Base-by-base conservation (phyloP, 2,888 invertebrate species). In the Tridacna crocea region DNA sequence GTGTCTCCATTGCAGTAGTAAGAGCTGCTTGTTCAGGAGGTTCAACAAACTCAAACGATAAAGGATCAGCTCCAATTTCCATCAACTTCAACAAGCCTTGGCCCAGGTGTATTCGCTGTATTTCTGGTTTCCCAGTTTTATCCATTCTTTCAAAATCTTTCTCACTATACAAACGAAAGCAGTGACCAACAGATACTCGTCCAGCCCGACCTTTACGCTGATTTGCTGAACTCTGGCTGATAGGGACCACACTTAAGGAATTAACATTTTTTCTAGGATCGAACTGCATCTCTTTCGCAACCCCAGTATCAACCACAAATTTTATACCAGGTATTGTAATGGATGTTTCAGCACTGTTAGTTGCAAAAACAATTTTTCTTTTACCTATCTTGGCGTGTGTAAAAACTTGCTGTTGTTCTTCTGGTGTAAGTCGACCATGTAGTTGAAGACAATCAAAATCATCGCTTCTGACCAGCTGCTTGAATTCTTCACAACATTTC, bases 191-290 rank as follows among this genome's bases (percentile, higher is more conserved):
- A 22, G 90, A 89, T 11, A 92, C 94, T 78, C 95, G 87, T 19
- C 95, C 95, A 17, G 95, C 94, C 78, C 95, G 87, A 11, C 95
- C 95, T 86, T 93, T 94, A 11, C 95, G 90, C 83, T 95, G 95
- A 48, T 94, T 91, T 10, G 94, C 94, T 6, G 94, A 94, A 72
- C 94, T 94, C 82, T 91, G 90, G 73, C 92, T 93, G 8, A 93
- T 90, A 70, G 88, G 82, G 19, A 82, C 83, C 8, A 93, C 87
- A 58, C 87, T 86, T 27, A 94, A 84, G 8, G 89, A 84, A 79
- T 87, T 92, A 60, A 93, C 91, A 78, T 92, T 93, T 74, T 87
- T 91, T 55, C 81, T 86, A 6, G 93, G 85, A 81, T 94, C 93
- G 87, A 90, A 95, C 13, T 87, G 84, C 82, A 90, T 92, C 85